Evolutionary conservation across 2,888 invertebrate species (phyloP).

Genomic region (Drosophila ustulata): DNA sequence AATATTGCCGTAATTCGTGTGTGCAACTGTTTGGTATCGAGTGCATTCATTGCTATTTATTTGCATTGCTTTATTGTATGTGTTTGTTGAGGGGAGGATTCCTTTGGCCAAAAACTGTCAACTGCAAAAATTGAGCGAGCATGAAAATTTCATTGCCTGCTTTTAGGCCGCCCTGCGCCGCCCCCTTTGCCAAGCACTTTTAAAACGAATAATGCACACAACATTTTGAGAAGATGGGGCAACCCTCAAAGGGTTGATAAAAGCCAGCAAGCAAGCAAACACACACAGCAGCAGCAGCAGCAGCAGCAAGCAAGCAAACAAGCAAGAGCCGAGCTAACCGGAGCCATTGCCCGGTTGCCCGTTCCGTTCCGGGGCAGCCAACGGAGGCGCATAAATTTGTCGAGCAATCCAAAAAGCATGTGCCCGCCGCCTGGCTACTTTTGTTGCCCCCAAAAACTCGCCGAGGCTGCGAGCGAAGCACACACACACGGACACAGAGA

Average conservation of each 20-base stretch:
- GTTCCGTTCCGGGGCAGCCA: slow-evolving; percentile 37
- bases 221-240: slow-evolving; percentile 30
- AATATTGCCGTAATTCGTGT: background rate
- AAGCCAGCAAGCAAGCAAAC: slow-evolving; percentile 33
- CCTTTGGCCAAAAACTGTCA: slow-evolving; percentile 42
- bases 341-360: slow-evolving; percentile 46
- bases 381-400: slow-evolving; percentile 62
- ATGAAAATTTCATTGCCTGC: slow-evolving; percentile 67
- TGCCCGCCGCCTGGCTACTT: slow-evolving; percentile 47
- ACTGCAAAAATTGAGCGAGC: slow-evolving; percentile 57
- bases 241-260: slow-evolving; percentile 58
- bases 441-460: slow-evolving; percentile 31
- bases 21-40: slow-evolving; percentile 24
- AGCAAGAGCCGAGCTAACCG: slow-evolving; percentile 42
- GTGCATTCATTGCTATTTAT: slow-evolving; percentile 54
- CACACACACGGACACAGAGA: background rate
- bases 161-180: slow-evolving; percentile 57
- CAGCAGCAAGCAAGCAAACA: slow-evolving; percentile 33
- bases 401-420: slow-evolving; percentile 64
- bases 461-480: background rate
- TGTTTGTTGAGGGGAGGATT: slow-evolving; percentile 9
- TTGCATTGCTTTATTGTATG: slow-evolving; percentile 43
- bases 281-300: background rate
- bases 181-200: slow-evolving; percentile 24
- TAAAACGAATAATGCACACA: slow-evolving; percentile 50